Conservation (phyloP, 2,888 invertebrate species). For the Tipula lateralis region DNA sequence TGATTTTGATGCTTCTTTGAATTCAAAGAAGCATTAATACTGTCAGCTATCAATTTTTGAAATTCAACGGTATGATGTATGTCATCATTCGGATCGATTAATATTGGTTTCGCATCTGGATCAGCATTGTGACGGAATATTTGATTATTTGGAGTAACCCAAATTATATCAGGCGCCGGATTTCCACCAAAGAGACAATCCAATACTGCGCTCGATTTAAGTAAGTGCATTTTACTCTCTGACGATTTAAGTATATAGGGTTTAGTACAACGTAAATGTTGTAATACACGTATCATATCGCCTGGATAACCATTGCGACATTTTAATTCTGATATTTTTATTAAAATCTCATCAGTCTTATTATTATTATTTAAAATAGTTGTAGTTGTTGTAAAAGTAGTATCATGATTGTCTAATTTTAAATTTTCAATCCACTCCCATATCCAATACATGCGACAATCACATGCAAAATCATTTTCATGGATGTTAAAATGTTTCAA, state of each 20-base stretch:
- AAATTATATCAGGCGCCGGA: conserved; percentile 74
- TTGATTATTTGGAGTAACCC: conserved; percentile 73
- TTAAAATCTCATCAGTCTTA: conserved; percentile 38
- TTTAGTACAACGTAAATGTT: conserved; percentile 65
- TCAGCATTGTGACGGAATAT: conserved; percentile 77
- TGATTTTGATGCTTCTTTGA: conserved; percentile 36
- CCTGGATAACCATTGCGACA: conserved; percentile 63
- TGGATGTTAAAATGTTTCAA: conserved; percentile 62
- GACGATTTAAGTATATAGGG: conserved; percentile 59
- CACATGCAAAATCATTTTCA: conserved; percentile 79
- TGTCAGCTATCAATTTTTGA: conserved; percentile 37
- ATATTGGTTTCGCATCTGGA: conserved; percentile 48
- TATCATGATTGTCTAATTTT: conserved; percentile 27
- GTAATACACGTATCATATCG: conserved; percentile 65
- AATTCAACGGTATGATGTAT: conserved; percentile 43
- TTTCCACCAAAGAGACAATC: conserved; percentile 73
- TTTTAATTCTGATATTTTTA: conserved; percentile 55
- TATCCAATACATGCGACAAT: conserved; percentile 81
- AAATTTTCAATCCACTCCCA: conserved; percentile 54
- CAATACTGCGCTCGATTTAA: conserved; percentile 64
- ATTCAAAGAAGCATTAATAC: neutral
- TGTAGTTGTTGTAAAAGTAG: neutral
- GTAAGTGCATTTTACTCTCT: conserved; percentile 58
- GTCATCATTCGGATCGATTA: conserved; percentile 43
- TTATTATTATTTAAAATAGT: conserved; percentile 20